Base-by-base conservation (phyloP, 2,113 vertebrate genomes). In the Pleuronectes platessa region DNA sequence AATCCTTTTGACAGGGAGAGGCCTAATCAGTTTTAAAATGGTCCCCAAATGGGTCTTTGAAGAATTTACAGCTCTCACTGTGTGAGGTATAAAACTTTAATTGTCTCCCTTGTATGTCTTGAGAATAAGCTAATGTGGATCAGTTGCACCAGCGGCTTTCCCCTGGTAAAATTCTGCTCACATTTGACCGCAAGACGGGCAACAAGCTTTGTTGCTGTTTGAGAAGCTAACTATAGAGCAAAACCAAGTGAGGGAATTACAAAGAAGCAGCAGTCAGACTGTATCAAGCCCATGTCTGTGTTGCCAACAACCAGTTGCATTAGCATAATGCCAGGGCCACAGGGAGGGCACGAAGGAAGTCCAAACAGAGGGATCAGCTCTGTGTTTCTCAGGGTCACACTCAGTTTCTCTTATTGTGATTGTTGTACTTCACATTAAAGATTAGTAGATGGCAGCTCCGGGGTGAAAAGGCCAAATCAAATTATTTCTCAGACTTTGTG, bases 301-400 rank as follows among this genome's bases (percentile, higher is more conserved):
- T 82, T 91, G 88, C 90, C 91, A 93, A 85, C 73, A 84, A 88
- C 89, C 85, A 81, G 81, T 86, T 45, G 79, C 78, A 92, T 92
- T 93, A 85, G 85, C 88, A 88, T 82, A 84, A 71, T 75, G 79
- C 85, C 81, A 82, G 84, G 81, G 82, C 84, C 68, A 85, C 31
- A 31, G 31, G 31, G 31, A 7, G 31, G 31, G 31, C 31, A 31
- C 85, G 74, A 91, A 81, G 76, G 67, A 82, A 83, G 83, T 91
- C 87, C 84, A 90, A 85, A 80, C 77, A 69, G 63, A 68, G 18
- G 58, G 55, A 92, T 88, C 75, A 61, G 61, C 68, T 59, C 83
- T 62, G 60, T 67, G 70, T 74, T 84, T 84, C 78, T 81, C 81
- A 87, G 56, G 68, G 64, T 85, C 74, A 86, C 78, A 77, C 82